Evolutionary conservation across 2,797 vertebrate genomes (phyloP).

Genomic region (Macroramphosus scolopax): DNA sequence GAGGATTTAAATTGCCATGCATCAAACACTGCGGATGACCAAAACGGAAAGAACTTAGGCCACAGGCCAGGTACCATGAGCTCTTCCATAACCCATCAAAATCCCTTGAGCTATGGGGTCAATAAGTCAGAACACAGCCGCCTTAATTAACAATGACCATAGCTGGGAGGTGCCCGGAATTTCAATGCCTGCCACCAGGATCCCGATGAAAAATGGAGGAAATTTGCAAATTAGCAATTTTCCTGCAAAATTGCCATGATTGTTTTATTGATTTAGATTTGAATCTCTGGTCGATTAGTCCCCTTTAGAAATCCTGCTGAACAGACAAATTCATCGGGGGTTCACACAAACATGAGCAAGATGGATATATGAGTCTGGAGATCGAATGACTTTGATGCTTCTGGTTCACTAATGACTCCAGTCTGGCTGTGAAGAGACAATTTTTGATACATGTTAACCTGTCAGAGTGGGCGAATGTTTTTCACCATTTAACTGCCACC

Average conservation of each 20-base stretch:
- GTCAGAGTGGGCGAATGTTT: conserved; percentile 73
- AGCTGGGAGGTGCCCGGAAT: conserved; percentile 68
- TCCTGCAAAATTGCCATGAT: conserved; percentile 21
- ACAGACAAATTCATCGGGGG: conserved; percentile 28
- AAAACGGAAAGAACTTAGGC: conserved; percentile 76
- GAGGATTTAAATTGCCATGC: conserved; percentile 85
- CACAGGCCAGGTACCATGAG: conserved; percentile 80
- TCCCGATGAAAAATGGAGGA: conserved; percentile 39
- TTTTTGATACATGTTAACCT: conserved; percentile 72
- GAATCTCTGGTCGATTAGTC: conserved; percentile 8
- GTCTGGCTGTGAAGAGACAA: conserved; percentile 42
- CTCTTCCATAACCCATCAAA: conserved; percentile 81
- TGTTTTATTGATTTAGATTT: conserved; percentile 34
- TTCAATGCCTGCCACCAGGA: conserved; percentile 63
- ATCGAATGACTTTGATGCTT: conserved; percentile 54
- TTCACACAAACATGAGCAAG: conserved; percentile 34
- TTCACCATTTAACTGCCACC: conserved; percentile 69
- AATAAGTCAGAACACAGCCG: conserved; percentile 79
- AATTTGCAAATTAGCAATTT: conserved; percentile 51
- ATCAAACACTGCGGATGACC: conserved; percentile 80
- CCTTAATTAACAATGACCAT: conserved; percentile 86
- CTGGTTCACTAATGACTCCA: conserved; percentile 54
- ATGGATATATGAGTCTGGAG: conserved; percentile 43
- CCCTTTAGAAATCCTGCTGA: conserved; percentile 38
- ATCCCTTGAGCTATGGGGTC: conserved; percentile 80